Base-by-base conservation (phyloP, 1,140 invertebrate genomes). In the Papilio dardanus region DNA sequence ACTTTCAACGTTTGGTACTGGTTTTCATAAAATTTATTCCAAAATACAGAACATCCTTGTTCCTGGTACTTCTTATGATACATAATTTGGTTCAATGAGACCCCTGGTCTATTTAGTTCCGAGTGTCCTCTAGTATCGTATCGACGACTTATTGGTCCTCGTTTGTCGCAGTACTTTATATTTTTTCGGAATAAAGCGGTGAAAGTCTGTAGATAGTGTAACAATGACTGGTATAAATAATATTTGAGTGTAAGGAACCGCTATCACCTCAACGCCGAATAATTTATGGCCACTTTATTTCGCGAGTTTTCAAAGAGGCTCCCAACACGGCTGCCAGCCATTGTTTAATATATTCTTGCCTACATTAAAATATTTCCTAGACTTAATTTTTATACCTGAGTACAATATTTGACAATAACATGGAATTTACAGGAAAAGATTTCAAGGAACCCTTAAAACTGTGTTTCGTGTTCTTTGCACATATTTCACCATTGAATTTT, bases 271-370 rank as follows among this genome's bases (percentile, higher is more conserved):
- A 35, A 69, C 35, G 35, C 31, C 67, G 67, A 69, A 69, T 33
- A 69, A 69, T 69, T 69, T 69, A 69, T 40, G 12, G 67, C 67
- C 35, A 69, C 35, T 69, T 69, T 69, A 69, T 69, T 69, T 40
- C 67, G 33, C 67, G 35, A 69, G 67, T 40, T 69, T 40, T 69
- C 35, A 69, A 69, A 69, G 35, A 69, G 67, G 31, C 30, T 33
- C 12, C 31, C 28, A 35, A 67, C 30, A 33, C n/a, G 30, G 67
- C 54, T 62, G 24, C 54, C 54, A 62, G 54, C 54, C 30, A 62
- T 62, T 62, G 54, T 62, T 62, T 62, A 62, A 62, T 62, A 24
- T 30, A 62, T 62, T 62, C 12, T 14, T 62, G 54, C 12, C 54
- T 62, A 62, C 54, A 62, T 62, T 62, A 62, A 28, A 58, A 58